Evolutionary conservation across 2,797 vertebrate genomes (phyloP).

Genomic region (Podarcis siculus): DNA sequence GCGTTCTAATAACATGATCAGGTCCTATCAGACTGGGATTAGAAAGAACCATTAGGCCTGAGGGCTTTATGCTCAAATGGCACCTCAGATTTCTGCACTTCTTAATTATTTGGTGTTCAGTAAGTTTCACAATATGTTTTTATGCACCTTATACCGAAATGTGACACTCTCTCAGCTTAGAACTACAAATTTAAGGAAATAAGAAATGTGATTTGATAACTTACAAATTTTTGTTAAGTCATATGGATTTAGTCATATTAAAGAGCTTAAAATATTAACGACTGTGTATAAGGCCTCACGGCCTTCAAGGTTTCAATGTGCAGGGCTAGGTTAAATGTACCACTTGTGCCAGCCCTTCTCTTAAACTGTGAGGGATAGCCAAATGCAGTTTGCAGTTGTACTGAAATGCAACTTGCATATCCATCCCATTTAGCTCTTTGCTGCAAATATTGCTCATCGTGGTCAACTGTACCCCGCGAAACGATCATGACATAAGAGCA

Average conservation of each 20-base stretch:
- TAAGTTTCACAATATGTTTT: too few relatives aligned
- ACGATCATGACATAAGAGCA: conserved; percentile 37
- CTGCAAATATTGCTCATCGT: conserved; percentile 2
- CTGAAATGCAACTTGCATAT: neutral
- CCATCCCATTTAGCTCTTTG: neutral
- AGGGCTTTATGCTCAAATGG: neutral
- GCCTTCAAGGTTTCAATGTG: neutral
- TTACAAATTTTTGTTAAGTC: too few relatives aligned
- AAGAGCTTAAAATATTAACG: too few relatives aligned
- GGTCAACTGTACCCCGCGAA: conserved; percentile 1
- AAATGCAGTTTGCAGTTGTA: neutral
- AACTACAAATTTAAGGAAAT: too few relatives aligned
- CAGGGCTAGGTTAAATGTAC: neutral
- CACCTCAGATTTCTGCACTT: neutral
- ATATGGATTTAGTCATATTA: too few relatives aligned
- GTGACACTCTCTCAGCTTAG: too few relatives aligned
- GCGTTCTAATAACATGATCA: too few relatives aligned
- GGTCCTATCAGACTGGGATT: too few relatives aligned
- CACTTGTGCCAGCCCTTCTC: neutral
- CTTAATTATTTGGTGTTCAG: too few relatives aligned
- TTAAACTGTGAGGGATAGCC: neutral
- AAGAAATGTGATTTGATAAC: too few relatives aligned
- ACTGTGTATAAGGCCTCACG: too few relatives aligned
- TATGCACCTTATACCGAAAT: too few relatives aligned
- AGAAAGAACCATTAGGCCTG: neutral